Evolutionary conservation across 2,113 vertebrate genomes (phyloP).

Genomic region (Epinephelus fuscoguttatus): DNA sequence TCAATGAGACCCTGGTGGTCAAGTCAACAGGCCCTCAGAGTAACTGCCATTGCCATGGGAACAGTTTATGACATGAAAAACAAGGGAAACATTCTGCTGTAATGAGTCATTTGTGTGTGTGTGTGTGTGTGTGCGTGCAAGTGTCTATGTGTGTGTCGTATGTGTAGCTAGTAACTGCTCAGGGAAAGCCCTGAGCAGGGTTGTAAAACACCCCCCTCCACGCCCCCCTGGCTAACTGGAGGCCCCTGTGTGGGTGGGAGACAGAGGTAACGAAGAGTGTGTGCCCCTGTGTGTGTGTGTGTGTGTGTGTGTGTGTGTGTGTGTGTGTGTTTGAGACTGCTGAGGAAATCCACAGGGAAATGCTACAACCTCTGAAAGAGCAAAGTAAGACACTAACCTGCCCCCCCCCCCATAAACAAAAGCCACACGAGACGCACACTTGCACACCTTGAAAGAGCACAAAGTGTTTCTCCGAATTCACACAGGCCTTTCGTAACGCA

Average conservation of each 20-base stretch:
- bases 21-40: conserved; percentile 65
- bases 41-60: conserved; percentile 71
- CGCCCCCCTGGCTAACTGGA: conserved; percentile 60
- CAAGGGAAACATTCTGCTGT: conserved; percentile 76
- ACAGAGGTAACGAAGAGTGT: conserved; percentile 66
- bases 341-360: conserved; percentile 60
- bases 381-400: conserved; percentile 28
- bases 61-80: conserved; percentile 80
- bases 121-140: conserved; percentile 37
- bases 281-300: conserved; percentile 9
- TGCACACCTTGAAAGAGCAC: conserved; percentile 21
- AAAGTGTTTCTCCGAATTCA: conserved; percentile 25
- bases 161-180: conserved; percentile 67
- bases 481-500: conserved; percentile 43
- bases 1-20: conserved; percentile 70
- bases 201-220: conserved; percentile 66
- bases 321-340: conserved; percentile 30
- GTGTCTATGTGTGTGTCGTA: conserved; percentile 31
- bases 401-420: not conserved
- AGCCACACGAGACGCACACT: not conserved
- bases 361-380: conserved; percentile 39
- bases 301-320: conserved; percentile 1
- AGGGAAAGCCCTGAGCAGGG: conserved; percentile 79
- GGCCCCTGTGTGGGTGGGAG: conserved; percentile 76
- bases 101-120: conserved; percentile 74